phyloP scores from a whole-genome alignment of 1,140 invertebrate genomes.

The Bradynema listronoti region DNA sequence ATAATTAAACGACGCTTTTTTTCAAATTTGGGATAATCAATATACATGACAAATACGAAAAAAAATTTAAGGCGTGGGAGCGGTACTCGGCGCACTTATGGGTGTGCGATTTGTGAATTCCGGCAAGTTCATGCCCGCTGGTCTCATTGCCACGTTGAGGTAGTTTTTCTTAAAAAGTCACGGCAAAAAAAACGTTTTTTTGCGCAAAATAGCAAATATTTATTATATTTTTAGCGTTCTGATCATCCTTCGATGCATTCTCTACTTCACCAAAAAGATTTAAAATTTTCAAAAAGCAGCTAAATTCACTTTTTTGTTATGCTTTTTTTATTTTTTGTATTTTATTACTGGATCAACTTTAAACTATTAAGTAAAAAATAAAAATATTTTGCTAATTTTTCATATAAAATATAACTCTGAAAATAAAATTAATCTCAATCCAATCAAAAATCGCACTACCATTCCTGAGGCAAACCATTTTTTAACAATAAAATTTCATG shows the following conservation, averaged over 20 bases:
- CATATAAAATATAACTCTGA: not conserved
- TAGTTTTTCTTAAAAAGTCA: constrained; percentile 33
- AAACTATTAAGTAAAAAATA: not conserved
- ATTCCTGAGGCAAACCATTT: no score
- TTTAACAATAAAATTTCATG: no score
- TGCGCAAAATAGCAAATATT: not conserved
- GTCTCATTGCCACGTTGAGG: constrained; percentile 67
- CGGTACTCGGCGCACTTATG: constrained; percentile 75
- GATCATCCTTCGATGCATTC: constrained; percentile 10
- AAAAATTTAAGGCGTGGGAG: constrained; percentile 65
- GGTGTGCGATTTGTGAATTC: constrained; percentile 75
- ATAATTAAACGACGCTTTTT: no score
- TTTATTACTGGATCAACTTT: not conserved
- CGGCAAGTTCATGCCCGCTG: constrained; percentile 91
- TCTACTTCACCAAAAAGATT: constrained; percentile 8
- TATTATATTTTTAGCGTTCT: constrained; percentile 13
- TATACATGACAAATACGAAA: no score
- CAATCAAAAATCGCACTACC: no score
- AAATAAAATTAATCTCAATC: no score
- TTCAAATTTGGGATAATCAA: no score
- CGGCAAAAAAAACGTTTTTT: no score
- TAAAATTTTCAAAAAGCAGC: not conserved
- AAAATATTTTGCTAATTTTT: not conserved
- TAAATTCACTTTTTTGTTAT: not conserved
- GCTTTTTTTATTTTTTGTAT: not conserved